Conservation (phyloP, 2,888 invertebrate species). For the Brachynemurus nebulosus region DNA sequence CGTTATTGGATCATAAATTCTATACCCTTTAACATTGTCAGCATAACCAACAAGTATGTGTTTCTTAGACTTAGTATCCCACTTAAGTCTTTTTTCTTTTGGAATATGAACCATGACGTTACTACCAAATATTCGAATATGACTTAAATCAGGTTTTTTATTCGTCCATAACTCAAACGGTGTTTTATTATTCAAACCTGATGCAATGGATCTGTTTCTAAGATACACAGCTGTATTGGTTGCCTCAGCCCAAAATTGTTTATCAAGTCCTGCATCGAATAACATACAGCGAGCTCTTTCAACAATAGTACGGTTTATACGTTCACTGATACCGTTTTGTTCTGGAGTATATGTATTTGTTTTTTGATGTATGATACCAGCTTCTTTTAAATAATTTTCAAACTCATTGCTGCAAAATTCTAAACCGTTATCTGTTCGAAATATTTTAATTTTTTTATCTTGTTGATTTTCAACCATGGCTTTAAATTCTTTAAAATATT, state of each 20-base stretch:
- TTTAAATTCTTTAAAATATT: too few relatives aligned
- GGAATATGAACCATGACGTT: conserved; percentile 11
- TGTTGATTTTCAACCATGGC: conserved; percentile 21
- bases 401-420: conserved; percentile 22
- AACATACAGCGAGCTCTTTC: conserved; percentile 23
- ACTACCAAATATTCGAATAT: conserved; percentile 17
- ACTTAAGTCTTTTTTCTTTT: conserved; percentile 12
- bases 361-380: conserved; percentile 22
- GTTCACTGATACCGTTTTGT: conserved; percentile 26
- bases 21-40: conserved; percentile 10
- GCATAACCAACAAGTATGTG: conserved; percentile 9
- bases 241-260: conserved; percentile 25
- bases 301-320: conserved; percentile 25
- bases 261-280: conserved; percentile 17
- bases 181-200: conserved; percentile 13
- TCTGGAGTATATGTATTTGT: too few relatives aligned
- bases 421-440: conserved; percentile 19
- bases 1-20: conserved; percentile 8
- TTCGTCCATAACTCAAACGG: conserved; percentile 11
- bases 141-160: conserved; percentile 19
- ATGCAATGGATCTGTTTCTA: conserved; percentile 16
- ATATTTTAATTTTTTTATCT: conserved; percentile 19
- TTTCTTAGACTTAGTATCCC: conserved; percentile 12
- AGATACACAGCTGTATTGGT: conserved; percentile 20
- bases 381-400: conserved; percentile 14